Percentiles rank a stretch among this genome's conserved stretches.
phyloP scores from a whole-genome alignment of 2,113 vertebrate species.

The Malurus cyaneus region DNA sequence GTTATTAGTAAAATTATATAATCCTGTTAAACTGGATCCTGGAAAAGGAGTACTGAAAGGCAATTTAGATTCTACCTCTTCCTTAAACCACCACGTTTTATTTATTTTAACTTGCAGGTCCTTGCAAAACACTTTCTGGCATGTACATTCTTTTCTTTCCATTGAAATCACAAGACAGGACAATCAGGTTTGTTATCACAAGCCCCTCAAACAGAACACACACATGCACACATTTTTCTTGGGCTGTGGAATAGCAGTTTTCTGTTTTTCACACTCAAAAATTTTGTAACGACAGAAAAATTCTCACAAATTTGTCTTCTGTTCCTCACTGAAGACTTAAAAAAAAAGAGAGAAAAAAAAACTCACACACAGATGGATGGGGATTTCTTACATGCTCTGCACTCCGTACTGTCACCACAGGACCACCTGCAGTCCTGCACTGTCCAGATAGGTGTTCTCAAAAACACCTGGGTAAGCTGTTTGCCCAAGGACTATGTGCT shows the following conservation, averaged over 20 bases:
- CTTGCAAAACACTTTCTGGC: neutral
- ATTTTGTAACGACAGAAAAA: neutral
- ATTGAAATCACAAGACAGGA: neutral
- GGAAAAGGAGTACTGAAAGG: conserved; percentile 1
- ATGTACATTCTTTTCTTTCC: neutral
- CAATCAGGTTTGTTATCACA: conserved; percentile 23
- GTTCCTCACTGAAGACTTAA: neutral
- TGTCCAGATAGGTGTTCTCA: conserved; percentile 67
- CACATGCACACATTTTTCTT: neutral
- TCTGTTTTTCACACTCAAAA: neutral
- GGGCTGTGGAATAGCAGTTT: neutral
- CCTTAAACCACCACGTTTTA: conserved; percentile 21
- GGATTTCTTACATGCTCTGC: conserved; percentile 3
- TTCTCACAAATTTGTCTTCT: conserved; percentile 10
- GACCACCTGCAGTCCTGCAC: conserved; percentile 67
- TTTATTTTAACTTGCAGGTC: conserved; percentile 27
- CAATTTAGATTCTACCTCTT: conserved; percentile 26
- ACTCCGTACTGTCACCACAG: conserved; percentile 37
- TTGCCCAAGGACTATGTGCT: conserved; percentile 59
- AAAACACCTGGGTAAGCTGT: conserved; percentile 77
- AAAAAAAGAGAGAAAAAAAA: neutral
- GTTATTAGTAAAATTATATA: conserved; percentile 55
- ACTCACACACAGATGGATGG: conserved; percentile 14
- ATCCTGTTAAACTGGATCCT: conserved; percentile 58
- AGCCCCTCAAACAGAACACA: neutral